These are phyloP conservation scores for Ischnura elegans DNA, from an alignment of 2,888 invertebrate species.

Conservation along the genomic window DNA sequence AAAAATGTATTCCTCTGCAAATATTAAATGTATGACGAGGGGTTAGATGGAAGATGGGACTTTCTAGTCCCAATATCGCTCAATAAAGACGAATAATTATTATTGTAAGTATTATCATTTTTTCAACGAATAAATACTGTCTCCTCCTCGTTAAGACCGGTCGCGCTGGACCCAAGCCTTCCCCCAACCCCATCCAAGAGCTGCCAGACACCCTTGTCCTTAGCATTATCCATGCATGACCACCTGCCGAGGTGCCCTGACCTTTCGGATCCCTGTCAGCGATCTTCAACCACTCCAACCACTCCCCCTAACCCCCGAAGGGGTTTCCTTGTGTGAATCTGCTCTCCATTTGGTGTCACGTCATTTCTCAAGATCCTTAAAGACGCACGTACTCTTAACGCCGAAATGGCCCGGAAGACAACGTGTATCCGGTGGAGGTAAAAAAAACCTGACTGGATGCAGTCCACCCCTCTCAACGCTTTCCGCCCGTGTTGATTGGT, in stretches of 20 bases:
- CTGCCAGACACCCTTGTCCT: neutral
- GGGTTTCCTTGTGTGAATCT: neutral
- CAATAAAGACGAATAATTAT: too few species aligned
- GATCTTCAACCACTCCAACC: too few species aligned
- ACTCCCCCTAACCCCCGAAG: neutral
- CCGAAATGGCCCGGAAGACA: neutral
- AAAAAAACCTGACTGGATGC: neutral
- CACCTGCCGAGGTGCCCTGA: neutral
- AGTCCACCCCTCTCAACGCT: neutral
- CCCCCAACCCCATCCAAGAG: neutral
- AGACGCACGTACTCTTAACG: neutral
- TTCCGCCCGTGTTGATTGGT: neutral
- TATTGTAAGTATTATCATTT: too few species aligned
- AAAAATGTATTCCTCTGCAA: too few species aligned
- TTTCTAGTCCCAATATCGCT: too few species aligned
- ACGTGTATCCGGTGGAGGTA: neutral
- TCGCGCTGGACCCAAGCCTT: neutral
- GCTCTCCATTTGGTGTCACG: neutral
- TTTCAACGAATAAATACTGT: too few species aligned
- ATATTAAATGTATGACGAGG: too few species aligned
- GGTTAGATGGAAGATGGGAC: too few species aligned
- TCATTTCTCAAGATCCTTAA: neutral
- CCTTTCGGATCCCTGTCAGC: neutral
- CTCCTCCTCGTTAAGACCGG: too few species aligned
- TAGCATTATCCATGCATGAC: neutral